Evolutionary conservation across 2,113 vertebrate genomes (phyloP).

Genomic region (Macroglossus sobrinus): DNA sequence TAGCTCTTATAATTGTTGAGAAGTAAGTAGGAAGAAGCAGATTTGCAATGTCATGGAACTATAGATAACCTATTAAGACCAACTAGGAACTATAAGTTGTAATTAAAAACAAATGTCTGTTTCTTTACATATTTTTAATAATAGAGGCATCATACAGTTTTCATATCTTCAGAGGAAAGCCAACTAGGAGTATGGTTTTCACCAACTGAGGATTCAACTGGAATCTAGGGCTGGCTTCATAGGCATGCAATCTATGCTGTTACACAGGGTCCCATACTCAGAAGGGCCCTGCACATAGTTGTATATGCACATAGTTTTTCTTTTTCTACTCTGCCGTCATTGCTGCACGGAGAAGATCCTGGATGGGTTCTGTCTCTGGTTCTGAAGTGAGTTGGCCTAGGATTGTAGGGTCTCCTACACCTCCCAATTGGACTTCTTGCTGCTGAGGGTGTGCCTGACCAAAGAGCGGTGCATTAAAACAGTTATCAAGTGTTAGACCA

Average conservation of each 20-base stretch:
- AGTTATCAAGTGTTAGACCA: background rate
- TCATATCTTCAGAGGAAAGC: background rate
- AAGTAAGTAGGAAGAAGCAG: background rate
- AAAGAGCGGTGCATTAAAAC: background rate
- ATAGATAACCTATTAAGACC: background rate
- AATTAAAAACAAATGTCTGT: background rate
- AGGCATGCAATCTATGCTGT: accelerated
- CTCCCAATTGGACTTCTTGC: background rate
- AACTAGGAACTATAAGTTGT: background rate
- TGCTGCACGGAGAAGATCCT: background rate
- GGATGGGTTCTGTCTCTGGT: background rate
- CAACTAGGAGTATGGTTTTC: background rate
- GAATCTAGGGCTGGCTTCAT: background rate
- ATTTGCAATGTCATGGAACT: background rate
- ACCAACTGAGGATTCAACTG: background rate
- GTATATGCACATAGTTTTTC: background rate
- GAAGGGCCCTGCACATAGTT: background rate
- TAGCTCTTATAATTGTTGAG: background rate
- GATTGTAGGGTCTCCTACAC: background rate
- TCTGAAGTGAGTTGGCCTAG: background rate
- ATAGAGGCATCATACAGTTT: background rate
- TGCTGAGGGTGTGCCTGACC: background rate
- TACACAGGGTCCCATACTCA: background rate
- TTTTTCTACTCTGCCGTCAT: background rate
- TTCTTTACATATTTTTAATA: background rate